These are phyloP conservation scores for Progne subis DNA, from an alignment of 2,113 vertebrate species.

Conservation along the genomic window DNA sequence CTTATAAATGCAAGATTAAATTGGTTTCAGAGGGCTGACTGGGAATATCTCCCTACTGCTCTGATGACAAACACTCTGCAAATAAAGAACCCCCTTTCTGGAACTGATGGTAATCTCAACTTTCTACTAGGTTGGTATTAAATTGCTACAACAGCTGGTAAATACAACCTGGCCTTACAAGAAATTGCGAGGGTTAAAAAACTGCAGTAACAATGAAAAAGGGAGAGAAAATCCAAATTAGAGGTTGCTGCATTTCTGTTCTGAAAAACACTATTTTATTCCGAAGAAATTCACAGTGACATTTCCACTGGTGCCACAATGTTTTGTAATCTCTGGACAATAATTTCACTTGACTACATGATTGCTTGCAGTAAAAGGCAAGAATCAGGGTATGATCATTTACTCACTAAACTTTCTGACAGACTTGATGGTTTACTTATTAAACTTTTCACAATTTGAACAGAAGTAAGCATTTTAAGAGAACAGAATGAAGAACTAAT, in stretches of 20 bases:
- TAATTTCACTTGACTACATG: background rate
- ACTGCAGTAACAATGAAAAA: background rate
- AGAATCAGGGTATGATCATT: background rate
- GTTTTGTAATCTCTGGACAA: background rate
- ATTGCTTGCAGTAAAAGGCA: conserved; percentile 6
- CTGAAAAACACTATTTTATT: background rate
- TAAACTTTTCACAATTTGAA: background rate
- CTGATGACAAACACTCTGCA: background rate
- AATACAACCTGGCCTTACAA: background rate
- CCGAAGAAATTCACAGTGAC: background rate
- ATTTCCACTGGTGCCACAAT: background rate
- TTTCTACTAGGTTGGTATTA: background rate
- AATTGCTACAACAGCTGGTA: background rate
- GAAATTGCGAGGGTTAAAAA: background rate
- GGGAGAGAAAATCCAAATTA: background rate
- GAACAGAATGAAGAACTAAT: background rate
- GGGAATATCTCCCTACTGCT: background rate
- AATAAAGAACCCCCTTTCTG: background rate
- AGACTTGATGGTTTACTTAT: background rate
- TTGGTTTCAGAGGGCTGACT: background rate
- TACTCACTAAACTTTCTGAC: background rate
- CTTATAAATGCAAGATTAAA: background rate
- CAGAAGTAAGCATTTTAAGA: background rate
- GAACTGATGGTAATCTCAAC: background rate
- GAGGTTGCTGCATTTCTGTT: background rate